Conservation (phyloP, 1,140 invertebrate species). For the Papilio polytes region DNA sequence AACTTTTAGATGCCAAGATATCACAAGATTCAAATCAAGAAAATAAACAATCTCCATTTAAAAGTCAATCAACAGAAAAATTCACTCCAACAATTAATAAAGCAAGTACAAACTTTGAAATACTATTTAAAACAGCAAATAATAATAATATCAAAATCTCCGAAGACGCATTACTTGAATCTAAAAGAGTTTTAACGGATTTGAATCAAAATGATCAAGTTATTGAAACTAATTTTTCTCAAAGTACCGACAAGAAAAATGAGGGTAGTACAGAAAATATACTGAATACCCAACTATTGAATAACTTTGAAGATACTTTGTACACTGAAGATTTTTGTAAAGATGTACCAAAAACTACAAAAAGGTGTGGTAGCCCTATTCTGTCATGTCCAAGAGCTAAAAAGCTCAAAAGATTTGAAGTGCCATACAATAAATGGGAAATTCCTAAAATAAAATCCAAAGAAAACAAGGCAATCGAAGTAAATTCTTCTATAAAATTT, state of each 20-base stretch:
- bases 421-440: slow-evolving; percentile 54
- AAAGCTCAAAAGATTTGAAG: slow-evolving; percentile 67
- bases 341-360: slow-evolving; percentile 47
- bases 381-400: slow-evolving; percentile 70
- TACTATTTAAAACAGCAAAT: slow-evolving; percentile 48
- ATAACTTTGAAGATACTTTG: slow-evolving; percentile 69
- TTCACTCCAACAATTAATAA: background rate
- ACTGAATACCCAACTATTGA: slow-evolving; percentile 68
- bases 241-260: background rate
- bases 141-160: slow-evolving; percentile 57
- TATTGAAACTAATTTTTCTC: background rate
- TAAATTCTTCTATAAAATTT: slow-evolving; percentile 40
- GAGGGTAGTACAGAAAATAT: slow-evolving; percentile 44
- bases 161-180: slow-evolving; percentile 66
- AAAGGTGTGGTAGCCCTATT: slow-evolving; percentile 77
- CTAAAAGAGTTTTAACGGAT: slow-evolving; percentile 57
- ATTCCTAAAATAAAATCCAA: slow-evolving; percentile 37
- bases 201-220: slow-evolving; percentile 21
- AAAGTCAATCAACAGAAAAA: background rate
- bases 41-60: background rate
- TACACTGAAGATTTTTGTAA: slow-evolving; percentile 69
- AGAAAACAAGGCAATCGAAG: slow-evolving; percentile 27
- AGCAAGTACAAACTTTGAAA: background rate
- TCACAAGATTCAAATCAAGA: slow-evolving; percentile 1
- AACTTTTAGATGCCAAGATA: slow-evolving; percentile 42